A percentile compares a stretch with the other conserved stretches of the same genome.
Evolutionary conservation across 2,797 vertebrate genomes (phyloP).

Genomic region (Potorous gilbertii): DNA sequence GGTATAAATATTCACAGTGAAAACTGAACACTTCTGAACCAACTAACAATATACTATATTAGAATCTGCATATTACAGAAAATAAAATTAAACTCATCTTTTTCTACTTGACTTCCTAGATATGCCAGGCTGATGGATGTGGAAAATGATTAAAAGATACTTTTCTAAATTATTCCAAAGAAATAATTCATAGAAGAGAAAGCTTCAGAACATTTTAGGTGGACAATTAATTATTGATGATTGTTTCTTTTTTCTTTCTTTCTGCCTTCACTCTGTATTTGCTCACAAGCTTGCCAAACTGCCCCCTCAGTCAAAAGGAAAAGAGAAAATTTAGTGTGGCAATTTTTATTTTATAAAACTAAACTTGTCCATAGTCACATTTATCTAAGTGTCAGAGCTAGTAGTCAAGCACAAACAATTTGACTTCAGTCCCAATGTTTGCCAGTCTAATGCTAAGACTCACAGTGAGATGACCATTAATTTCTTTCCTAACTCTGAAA

Average conservation of each 20-base stretch:
- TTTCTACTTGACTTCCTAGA: slow-evolving; percentile 36
- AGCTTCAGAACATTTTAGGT: neutral
- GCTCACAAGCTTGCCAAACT: neutral
- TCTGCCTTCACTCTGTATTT: neutral
- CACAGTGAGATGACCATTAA: neutral
- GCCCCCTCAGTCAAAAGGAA: neutral
- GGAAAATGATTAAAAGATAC: slow-evolving; percentile 46
- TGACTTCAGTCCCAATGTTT: neutral
- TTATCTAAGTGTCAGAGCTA: neutral
- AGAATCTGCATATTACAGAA: neutral
- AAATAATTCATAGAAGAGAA: neutral
- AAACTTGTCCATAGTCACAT: neutral
- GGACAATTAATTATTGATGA: neutral
- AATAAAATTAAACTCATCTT: neutral
- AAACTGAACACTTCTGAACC: neutral
- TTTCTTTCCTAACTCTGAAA: neutral
- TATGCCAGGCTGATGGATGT: neutral
- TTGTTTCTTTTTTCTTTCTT: neutral
- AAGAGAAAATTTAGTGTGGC: neutral
- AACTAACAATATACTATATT: neutral
- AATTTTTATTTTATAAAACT: neutral
- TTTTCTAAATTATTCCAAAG: slow-evolving; percentile 23
- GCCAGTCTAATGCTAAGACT: neutral
- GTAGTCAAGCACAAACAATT: neutral
- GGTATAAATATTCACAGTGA: neutral